A percentile compares a stretch with the other conserved stretches of the same genome.
Evolutionary conservation across 2,797 vertebrate genomes (phyloP).

Genomic region (Micrastur ruficollis): DNA sequence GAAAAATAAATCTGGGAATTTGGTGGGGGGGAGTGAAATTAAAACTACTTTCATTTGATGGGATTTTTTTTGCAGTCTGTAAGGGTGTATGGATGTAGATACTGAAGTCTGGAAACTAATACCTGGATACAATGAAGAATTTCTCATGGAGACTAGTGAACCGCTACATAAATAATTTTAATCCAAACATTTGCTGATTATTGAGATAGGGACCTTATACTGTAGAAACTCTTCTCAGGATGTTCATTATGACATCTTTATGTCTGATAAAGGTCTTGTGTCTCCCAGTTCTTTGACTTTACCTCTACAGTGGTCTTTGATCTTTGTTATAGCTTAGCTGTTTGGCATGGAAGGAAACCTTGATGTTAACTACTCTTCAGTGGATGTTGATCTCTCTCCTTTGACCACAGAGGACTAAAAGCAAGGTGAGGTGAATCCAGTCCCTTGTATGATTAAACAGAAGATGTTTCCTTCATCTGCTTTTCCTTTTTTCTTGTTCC

Average conservation of each 20-base stretch:
- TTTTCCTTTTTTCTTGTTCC: background rate
- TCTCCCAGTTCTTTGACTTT: background rate
- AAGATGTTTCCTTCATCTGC: background rate
- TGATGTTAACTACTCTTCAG: background rate
- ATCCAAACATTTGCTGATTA: background rate
- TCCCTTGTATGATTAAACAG: background rate
- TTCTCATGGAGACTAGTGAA: background rate
- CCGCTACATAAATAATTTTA: background rate
- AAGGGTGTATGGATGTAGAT: background rate
- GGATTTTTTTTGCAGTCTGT: background rate
- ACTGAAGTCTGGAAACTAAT: background rate
- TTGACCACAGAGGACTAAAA: background rate
- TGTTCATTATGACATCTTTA: background rate
- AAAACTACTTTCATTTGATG: background rate
- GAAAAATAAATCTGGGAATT: background rate
- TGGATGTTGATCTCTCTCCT: background rate
- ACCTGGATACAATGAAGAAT: background rate
- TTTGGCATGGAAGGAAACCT: background rate
- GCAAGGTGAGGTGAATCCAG: background rate
- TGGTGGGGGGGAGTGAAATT: accelerated
- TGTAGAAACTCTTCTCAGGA: background rate
- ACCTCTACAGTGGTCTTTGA: background rate
- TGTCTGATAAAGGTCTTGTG: background rate
- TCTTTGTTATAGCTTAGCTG: background rate
- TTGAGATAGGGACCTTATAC: background rate